Evolutionary conservation across 1,140 invertebrate genomes (phyloP).

Genomic region (Lepidurus packardi): DNA sequence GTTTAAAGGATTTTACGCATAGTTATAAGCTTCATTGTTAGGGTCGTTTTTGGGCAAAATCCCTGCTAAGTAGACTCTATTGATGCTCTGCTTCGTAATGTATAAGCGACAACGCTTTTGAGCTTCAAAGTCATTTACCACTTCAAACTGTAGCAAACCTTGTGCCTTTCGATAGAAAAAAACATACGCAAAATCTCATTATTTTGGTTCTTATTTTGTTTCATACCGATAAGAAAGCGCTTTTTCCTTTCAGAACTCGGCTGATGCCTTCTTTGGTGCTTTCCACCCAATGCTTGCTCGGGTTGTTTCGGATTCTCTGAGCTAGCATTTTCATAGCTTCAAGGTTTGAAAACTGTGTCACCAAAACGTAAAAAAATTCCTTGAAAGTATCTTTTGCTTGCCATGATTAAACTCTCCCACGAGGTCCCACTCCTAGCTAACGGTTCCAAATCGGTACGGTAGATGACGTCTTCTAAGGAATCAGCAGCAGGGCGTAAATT

Average conservation of each 20-base stretch:
- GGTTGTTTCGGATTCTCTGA: background rate
- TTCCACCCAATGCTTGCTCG: background rate
- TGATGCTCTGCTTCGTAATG: background rate
- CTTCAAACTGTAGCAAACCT: background rate
- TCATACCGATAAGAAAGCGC: background rate
- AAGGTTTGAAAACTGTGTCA: background rate
- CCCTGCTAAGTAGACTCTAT: background rate
- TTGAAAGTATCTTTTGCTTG: background rate
- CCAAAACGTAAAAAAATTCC: background rate
- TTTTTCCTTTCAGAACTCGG: background rate
- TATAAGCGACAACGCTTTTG: background rate
- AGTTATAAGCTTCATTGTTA: background rate
- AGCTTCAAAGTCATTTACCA: background rate
- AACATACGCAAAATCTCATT: background rate
- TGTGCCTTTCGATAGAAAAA: background rate
- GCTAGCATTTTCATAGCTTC: background rate
- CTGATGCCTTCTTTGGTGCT: background rate
- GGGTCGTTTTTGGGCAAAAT: background rate
- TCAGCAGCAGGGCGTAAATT: constrained; percentile 6
- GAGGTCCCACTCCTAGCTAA: background rate
- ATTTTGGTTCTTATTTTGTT: background rate
- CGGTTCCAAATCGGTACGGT: background rate
- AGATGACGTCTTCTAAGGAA: constrained; percentile 15
- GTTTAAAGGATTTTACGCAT: background rate
- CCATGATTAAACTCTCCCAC: background rate